Conservation (phyloP, 2,797 vertebrate genomes). For the Sitta carolinensis region DNA sequence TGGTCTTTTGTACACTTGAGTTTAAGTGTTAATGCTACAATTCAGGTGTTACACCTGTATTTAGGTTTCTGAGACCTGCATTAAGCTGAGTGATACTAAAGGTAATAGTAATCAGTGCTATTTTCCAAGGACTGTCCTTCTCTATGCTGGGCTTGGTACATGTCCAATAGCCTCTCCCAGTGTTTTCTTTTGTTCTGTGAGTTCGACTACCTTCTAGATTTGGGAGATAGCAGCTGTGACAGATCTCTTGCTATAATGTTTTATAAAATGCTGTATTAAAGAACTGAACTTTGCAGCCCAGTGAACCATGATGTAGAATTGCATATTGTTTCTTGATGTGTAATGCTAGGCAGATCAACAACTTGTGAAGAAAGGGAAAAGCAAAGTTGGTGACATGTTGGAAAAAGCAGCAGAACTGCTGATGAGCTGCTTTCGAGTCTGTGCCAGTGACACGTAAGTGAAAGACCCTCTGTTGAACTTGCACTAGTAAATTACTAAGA, state of each 20-base stretch:
- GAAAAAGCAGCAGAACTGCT: constrained; percentile 95
- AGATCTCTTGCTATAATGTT: neutral
- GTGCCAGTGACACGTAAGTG: constrained; percentile 97
- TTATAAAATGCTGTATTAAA: neutral
- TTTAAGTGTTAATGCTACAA: neutral
- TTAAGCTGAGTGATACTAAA: neutral
- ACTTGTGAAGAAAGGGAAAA: constrained; percentile 89
- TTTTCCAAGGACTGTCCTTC: neutral
- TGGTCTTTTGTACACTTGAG: neutral
- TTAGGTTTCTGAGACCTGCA: neutral
- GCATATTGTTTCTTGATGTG: neutral
- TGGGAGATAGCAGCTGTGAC: neutral
- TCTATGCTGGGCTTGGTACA: neutral
- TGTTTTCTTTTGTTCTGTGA: neutral
- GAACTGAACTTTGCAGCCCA: neutral
- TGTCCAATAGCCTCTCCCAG: neutral
- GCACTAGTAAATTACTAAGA: neutral
- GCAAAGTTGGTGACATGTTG: constrained; percentile 92
- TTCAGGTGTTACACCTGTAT: neutral
- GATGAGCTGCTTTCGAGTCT: constrained; percentile 97
- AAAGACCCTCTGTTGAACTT: neutral
- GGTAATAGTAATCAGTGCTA: neutral
- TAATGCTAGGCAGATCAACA: constrained; percentile 91
- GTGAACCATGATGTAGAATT: neutral
- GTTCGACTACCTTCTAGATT: neutral